Percentiles rank a stretch among this genome's conserved stretches.
These are phyloP conservation scores for Coecobrya sp. DNA, from an alignment of 2,888 invertebrate genomes.

Conservation along the genomic window DNA sequence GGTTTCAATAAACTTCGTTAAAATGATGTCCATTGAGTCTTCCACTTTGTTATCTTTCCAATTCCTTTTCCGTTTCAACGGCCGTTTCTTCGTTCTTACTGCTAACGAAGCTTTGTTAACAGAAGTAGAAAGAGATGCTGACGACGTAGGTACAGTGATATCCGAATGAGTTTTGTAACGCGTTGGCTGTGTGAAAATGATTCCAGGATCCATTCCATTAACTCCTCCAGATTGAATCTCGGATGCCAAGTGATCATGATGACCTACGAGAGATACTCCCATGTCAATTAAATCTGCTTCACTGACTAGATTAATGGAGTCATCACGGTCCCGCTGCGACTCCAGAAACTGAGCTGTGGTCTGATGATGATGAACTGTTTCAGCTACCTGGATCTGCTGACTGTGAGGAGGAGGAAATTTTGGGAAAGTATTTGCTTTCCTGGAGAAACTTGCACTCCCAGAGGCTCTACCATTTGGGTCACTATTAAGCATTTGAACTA, in stretches of 20 bases:
- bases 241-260: neutral
- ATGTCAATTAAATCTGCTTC: conserved; percentile 43
- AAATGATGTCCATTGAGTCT: conserved; percentile 43
- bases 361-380: neutral
- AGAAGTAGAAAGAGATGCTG: neutral
- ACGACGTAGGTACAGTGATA: neutral
- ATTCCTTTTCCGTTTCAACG: neutral
- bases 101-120: conserved; percentile 6
- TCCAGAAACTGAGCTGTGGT: conserved; percentile 10
- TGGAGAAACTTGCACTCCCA: neutral
- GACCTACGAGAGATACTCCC: conserved; percentile 15
- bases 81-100: conserved; percentile 30
- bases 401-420: neutral
- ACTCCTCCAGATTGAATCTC: neutral
- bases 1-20: conserved; percentile 72
- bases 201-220: neutral
- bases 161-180: conserved; percentile 12
- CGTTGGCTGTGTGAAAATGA: conserved; percentile 9
- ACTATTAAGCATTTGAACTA: conserved; percentile 61
- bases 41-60: conserved; percentile 17
- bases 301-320: conserved; percentile 49
- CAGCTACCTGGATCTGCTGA: too few relatives aligned
- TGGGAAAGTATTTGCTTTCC: neutral
- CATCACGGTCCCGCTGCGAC: neutral
- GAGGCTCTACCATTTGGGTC: neutral